A percentile compares a stretch with the other conserved stretches of the same genome.
Evolutionary conservation across 2,888 invertebrate genomes (phyloP).

Genomic region (Xestia sexstrigata): DNA sequence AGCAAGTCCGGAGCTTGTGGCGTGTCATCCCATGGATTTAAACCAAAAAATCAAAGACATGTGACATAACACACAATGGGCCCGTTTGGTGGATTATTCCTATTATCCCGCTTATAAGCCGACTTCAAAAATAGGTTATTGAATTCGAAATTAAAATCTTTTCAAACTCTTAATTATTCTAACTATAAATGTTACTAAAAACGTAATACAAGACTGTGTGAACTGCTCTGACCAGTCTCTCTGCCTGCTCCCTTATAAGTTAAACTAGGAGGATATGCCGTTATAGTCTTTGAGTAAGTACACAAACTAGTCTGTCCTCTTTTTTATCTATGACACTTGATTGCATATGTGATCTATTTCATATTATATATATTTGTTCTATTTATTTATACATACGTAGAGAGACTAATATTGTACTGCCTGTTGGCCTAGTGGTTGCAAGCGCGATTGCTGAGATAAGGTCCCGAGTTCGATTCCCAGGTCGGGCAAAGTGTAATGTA

Average conservation of each 20-base stretch:
- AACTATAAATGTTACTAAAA: background rate
- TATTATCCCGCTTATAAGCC: background rate
- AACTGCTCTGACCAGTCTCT: conserved; percentile 7
- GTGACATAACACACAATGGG: background rate
- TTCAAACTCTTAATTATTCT: background rate
- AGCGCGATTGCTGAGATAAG: background rate
- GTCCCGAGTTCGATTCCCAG: background rate
- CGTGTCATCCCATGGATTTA: too few relatives aligned
- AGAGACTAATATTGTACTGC: background rate
- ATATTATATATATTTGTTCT: too few relatives aligned
- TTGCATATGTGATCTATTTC: background rate
- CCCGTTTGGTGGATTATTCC: background rate
- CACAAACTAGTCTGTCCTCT: background rate
- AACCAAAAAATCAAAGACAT: too few relatives aligned
- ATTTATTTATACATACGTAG: too few relatives aligned
- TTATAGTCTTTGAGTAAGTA: background rate
- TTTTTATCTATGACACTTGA: background rate
- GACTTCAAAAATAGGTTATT: background rate
- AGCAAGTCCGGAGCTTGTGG: too few relatives aligned
- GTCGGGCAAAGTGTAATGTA: background rate
- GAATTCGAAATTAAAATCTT: background rate
- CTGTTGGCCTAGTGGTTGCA: background rate
- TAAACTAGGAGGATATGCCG: conserved; percentile 30
- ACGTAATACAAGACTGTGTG: conserved; percentile 1
- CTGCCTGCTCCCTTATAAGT: conserved; percentile 26